Base-by-base conservation (phyloP, 1,140 invertebrate genomes). In the Branchinecta lynchi region DNA sequence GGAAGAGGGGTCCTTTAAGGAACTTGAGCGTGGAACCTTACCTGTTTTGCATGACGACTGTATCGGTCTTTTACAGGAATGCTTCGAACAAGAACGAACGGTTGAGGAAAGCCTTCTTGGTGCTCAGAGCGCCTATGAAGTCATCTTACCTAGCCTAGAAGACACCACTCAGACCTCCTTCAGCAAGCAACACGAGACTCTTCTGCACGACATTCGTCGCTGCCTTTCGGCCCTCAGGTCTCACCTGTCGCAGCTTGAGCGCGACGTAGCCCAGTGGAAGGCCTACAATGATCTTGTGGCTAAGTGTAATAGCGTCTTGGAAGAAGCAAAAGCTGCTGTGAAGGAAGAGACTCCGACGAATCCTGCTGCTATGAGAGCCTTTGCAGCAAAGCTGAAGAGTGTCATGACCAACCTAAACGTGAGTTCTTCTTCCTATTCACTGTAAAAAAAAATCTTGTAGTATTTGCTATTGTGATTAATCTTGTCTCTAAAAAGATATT, bases 31-130 rank as follows among this genome's bases (percentile, higher is more conserved):
- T 32, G 32, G 32, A 32, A 32, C 32, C 32, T 32, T 32, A 32
- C 32, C 32, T 32, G 32, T 32, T 32, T 32, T 32, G 32, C 1
- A 32, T 5, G 5, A 32, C 32, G 32, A 32, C 5, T 32, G 32
- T 32, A 32, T 32, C 32, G 32, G 15, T 71, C 70, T 8, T 70
- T 76, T 76, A 46, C 73, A 87, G 86, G 85, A 60, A 12, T 60
- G 51, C 17, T 60, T 60, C 51, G 17, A 12, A 2, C 51, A 20
- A 60, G 51, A 60, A 20, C 51, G 17, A 15, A 20, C 12, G 6
- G 17, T 60, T 60, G 51, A 60, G 17, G 51, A 60, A 20, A 15
- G 51, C 17, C 12, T 60, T 60, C 12, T 60, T 60, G 17, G 17
- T 60, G 51, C 51, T 3, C 51, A 60, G 6, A 60, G 51, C 51